Evolutionary conservation across 1,140 invertebrate species (phyloP), one percentile per base, ranked within the genome.

Genomic region (Conopomorpha cramerella): DNA sequence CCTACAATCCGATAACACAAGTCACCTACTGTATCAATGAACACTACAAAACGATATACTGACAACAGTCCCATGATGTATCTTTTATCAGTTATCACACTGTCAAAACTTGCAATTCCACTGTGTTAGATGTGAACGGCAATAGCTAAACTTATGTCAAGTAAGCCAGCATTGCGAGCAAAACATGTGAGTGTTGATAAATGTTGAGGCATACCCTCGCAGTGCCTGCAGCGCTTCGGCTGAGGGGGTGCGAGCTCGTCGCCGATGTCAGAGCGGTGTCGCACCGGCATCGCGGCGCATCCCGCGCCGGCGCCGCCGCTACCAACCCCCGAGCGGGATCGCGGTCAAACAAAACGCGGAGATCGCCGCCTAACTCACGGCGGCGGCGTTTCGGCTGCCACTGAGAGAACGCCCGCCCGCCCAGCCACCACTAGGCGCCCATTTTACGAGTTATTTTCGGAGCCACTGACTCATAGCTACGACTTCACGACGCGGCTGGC

Each of bases 191-290:
- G n/a, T n/a, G n/a, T n/a, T n/a, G n/a, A n/a, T n/a, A n/a, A n/a
- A n/a, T n/a, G n/a, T n/a, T n/a, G n/a, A n/a, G 14, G 38, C 65
- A 51, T 74, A 79, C 76, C 76, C 73, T 79, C 72, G 72, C 76
- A 79, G 49, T 77, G 73, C 51, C 66, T 76, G 76, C 76, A 79
- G 72, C 76, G 73, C 51, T 79, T 79, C 48, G 76, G 66, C 68
- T 77, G 65, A 49, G 76, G 76, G 51, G 68, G 62, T 63, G 64
- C 61, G 60, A 65, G 54, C 49, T 73, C 63, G 48, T 72, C 67
- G 57, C 65, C 63, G 62, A 61, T 60, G 58, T 63, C 63, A n/a
- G n/a, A n/a, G 66, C 68, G 71, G 53, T 76, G 67, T 72, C 67
- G 67, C 58, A 72, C 67, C 64, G 67, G 67, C 71, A 72, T 76